Base-by-base conservation (phyloP, 2,888 invertebrate species). In the Spicauda simplicius region DNA sequence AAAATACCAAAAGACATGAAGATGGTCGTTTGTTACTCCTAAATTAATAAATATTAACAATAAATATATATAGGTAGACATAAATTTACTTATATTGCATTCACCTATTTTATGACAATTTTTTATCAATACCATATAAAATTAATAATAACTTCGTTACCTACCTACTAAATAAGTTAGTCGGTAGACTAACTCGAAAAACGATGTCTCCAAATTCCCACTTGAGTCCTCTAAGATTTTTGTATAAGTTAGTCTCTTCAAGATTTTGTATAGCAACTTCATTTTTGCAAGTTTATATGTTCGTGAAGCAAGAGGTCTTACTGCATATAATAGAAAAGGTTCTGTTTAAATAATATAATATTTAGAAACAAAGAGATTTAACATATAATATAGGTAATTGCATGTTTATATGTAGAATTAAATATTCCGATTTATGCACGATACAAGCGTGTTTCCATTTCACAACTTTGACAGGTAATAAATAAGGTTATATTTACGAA, bases 171-270 rank as follows among this genome's bases (percentile, higher is more conserved):
- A 63, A 72, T 90, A 91, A 19, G 80, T 74, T 2, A 87, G 78
- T 50, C 91, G 80, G 70, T 91, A 90, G 2, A 86, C 79, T 0
- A 84, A 81, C 64, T 85, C 90, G 73, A 90, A 92, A 78, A 91
- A 91, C 48, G 79, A 74, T 8, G 76, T 85, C 74, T 91, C 90
- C 66, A 82, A 77, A 70, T 72, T 70, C 18, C 89, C 88, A 64
- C 86, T 86, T 3, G 86, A 83, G 25, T 81, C 74, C 20, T 85
- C 81, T 62, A 90, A 68, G 20, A 89, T 87, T 71, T 81, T 81
- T 11, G 89, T 88, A 25, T 80, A 76, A 14, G 87, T 85, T 62
- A 86, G 68, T 71, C 5, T 37, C n/a, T 20, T 57, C 37, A 20
- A 57, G 8, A 64, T 2, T 20, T 18, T 59, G 18, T 14, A 16